A percentile compares a stretch with the other conserved stretches of the same genome.
phyloP scores from a whole-genome alignment of 2,113 vertebrate genomes.

The Motacilla tschutschensis region DNA sequence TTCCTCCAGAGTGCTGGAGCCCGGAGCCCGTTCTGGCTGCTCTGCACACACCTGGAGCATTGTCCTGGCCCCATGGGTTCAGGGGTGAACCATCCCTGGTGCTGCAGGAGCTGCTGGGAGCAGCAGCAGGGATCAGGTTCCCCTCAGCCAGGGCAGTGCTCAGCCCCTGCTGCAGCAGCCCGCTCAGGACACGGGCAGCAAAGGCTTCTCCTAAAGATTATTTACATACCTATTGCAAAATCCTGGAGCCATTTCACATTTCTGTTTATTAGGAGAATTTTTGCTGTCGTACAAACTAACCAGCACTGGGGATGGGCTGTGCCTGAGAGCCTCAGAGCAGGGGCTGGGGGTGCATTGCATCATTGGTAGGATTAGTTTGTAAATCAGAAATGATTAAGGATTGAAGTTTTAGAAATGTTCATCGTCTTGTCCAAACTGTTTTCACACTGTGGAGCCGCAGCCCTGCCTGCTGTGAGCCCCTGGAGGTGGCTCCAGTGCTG shows the following conservation, averaged over 20 bases:
- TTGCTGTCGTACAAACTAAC: not conserved
- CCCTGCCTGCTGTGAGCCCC: not conserved
- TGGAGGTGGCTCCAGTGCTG: not conserved
- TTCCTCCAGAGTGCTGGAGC: not conserved
- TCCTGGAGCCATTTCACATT: not conserved
- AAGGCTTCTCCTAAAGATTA: not conserved
- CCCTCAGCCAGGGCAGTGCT: not conserved
- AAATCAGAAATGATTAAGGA: slow-evolving; percentile 14
- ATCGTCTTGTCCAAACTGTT: not conserved
- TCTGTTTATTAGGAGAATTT: not conserved
- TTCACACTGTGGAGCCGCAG: not conserved
- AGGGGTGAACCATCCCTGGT: not conserved
- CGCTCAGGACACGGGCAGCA: fast-evolving
- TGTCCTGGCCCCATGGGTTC: not conserved
- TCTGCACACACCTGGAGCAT: fast-evolving
- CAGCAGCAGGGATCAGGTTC: not conserved
- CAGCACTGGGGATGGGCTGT: not conserved
- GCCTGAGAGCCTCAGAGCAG: not conserved
- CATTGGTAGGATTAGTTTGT: slow-evolving; percentile 31
- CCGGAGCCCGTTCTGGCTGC: not conserved
- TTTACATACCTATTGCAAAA: not conserved
- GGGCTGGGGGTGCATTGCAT: not conserved
- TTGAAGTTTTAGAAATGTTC: not conserved
- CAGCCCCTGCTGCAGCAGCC: not conserved
- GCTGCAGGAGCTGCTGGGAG: not conserved